Base-by-base conservation (phyloP, 1,140 invertebrate genomes). In the Macrosteles quadrilineatus region DNA sequence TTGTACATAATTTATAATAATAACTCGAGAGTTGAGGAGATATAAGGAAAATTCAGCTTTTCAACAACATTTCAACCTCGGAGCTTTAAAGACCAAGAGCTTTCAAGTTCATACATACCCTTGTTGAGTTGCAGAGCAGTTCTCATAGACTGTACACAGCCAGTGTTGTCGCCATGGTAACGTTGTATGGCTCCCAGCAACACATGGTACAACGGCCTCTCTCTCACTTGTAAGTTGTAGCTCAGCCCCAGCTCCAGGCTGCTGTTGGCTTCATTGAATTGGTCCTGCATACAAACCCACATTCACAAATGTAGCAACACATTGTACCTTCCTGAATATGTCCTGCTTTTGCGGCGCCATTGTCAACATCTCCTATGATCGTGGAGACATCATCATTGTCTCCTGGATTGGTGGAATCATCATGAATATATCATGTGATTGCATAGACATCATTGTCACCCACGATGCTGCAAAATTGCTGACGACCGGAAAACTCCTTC, bases 201-300 rank as follows among this genome's bases (percentile, higher is more conserved):
- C 50, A 97, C 85, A 82, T 98, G 92, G 79, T 95, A 99, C 75
- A 96, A 83, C 0, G 95, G 93, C 80, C 93, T 91, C 68, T 98
- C 94, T 74, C 95, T 81, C 0, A 97, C 89, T 81, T 94, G 89
- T 77, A 98, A 97, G 81, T 97, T 94, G 77, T 92, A 91, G 76
- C 94, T 96, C 0, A 98, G 81, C 68, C 91, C 95, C 68, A 91
- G 86, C 83, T 98, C 95, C 29, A 98, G 81, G 67, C 87, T 90
- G 78, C 97, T 91, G 19, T 89, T 86, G 0, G 95, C 96, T 75
- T 90, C 85, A 31, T 90, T 86, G 76, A 88, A 92, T 72, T 91
- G 87, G 43, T 88, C 86, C 79, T 93, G 89, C 66, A 81, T 77
- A 12, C 87, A 76, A 47, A 66, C 2, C 19, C 21, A 66, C 31